Percentiles rank a stretch among this genome's conserved stretches.
Conservation (phyloP, 1,140 invertebrate genomes). For the Phenacoccus solenopsis region DNA sequence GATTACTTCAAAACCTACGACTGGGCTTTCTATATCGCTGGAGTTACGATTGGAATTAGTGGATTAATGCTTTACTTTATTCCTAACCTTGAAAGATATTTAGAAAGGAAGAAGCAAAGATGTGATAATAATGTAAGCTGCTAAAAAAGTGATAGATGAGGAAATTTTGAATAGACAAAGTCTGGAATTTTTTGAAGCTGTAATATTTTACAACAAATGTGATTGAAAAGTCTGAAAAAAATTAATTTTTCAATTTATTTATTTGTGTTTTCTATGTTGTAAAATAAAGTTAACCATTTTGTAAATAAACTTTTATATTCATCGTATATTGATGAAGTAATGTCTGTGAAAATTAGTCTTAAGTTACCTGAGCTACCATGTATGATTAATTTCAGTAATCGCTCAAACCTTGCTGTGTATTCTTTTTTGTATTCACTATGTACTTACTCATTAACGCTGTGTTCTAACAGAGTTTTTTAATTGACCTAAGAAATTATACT, state of each 20-base stretch:
- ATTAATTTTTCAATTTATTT: background rate
- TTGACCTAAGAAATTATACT: no score
- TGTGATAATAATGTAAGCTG: background rate
- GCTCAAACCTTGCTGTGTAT: background rate
- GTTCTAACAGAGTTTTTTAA: background rate
- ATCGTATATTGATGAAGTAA: background rate
- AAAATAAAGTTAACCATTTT: background rate
- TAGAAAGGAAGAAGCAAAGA: constrained; percentile 3
- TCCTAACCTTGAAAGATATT: constrained; percentile 52
- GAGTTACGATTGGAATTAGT: constrained; percentile 66
- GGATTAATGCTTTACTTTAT: constrained; percentile 80
- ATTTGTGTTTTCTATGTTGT: background rate
- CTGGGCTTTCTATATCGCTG: constrained; percentile 70
- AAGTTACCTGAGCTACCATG: background rate
- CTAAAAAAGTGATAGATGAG: background rate
- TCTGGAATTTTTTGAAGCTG: background rate
- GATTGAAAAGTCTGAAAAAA: constrained; percentile 9
- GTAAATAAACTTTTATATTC: background rate
- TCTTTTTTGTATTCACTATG: background rate
- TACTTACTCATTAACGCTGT: background rate
- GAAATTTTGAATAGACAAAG: background rate
- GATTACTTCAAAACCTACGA: constrained; percentile 65
- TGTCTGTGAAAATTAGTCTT: background rate
- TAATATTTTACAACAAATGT: background rate
- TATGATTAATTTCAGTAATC: background rate